A percentile compares a stretch with the other conserved stretches of the same genome.
These are phyloP conservation scores for Synanthedon myopaeformis DNA, from an alignment of 2,888 invertebrate species.

Conservation along the genomic window DNA sequence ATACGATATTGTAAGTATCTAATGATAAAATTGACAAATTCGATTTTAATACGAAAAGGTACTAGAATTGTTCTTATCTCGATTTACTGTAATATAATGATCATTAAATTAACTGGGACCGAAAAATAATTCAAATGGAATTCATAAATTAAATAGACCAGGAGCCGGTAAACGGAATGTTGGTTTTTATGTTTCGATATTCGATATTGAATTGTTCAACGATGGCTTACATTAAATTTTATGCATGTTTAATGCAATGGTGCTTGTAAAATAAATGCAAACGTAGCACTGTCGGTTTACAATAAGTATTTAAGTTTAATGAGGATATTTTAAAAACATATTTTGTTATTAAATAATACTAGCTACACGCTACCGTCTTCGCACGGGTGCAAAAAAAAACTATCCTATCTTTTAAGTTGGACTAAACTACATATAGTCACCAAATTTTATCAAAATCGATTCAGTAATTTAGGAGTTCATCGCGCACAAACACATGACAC, in stretches of 20 bases:
- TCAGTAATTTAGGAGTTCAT: no score
- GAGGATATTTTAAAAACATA: no score
- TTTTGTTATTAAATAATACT: no score
- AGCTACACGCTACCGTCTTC: no score
- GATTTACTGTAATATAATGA: constrained; percentile 33
- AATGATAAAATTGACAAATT: constrained; percentile 28
- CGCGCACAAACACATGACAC: no score
- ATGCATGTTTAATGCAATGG: constrained; percentile 4
- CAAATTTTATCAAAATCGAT: no score
- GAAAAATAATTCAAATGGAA: constrained; percentile 31
- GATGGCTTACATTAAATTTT: constrained; percentile 19
- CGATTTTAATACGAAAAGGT: constrained; percentile 6
- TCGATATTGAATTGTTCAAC: constrained; percentile 12
- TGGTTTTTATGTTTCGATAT: background rate
- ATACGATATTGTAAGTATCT: constrained; percentile 22
- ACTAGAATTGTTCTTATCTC: constrained; percentile 11
- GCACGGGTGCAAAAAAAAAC: no score
- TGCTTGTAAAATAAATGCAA: background rate
- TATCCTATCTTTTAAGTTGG: no score
- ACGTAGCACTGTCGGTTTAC: background rate
- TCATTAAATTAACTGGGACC: constrained; percentile 35
- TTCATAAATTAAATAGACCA: constrained; percentile 38
- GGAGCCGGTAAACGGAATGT: constrained; percentile 10
- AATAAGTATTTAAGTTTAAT: no score
- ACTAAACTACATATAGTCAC: no score